Conservation (phyloP, 2,888 invertebrate genomes). For the Rhaphigaster nebulosa region DNA sequence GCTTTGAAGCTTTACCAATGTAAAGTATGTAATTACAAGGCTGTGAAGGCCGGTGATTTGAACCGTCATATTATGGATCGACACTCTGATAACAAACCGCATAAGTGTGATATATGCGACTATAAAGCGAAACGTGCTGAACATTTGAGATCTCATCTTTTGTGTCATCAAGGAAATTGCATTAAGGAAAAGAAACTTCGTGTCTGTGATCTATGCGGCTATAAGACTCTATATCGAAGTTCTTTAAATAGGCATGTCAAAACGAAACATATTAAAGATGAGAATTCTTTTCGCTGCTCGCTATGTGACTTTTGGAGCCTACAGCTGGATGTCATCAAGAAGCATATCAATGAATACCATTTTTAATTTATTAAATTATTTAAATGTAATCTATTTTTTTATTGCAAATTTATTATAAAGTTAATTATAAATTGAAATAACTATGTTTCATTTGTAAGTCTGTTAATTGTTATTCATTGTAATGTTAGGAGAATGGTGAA, state of each 20-base stretch:
- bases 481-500: background rate
- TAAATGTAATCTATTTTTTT: background rate
- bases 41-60: background rate
- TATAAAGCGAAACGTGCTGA: background rate
- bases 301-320: constrained; percentile 4
- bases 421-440: background rate
- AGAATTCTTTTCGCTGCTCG: background rate
- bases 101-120: background rate
- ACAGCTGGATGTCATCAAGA: background rate
- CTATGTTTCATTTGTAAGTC: background rate
- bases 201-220: background rate
- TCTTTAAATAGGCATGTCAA: background rate
- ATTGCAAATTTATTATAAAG: background rate
- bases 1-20: background rate
- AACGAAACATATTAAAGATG: background rate
- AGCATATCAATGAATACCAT: background rate
- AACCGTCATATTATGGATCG: background rate
- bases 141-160: constrained; percentile 8
- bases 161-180: background rate
- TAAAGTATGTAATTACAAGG: background rate
- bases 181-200: background rate
- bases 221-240: background rate
- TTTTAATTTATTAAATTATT: background rate
- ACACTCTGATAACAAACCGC: background rate
- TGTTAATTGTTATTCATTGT: background rate